Evolutionary conservation across 1,140 invertebrate species (phyloP).

Genomic region (Drosophila kurseongensis): DNA sequence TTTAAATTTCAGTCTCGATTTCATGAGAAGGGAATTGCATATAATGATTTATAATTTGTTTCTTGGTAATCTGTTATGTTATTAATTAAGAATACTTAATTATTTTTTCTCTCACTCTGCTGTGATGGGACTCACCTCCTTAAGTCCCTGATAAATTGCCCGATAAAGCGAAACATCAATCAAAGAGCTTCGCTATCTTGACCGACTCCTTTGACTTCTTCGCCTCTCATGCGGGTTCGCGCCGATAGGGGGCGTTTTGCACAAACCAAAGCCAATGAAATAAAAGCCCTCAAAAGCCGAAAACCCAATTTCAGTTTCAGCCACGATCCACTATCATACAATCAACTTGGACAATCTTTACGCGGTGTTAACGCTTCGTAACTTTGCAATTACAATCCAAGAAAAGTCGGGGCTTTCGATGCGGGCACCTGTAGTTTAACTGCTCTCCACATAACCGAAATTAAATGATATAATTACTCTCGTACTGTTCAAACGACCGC

Average conservation of each 20-base stretch:
- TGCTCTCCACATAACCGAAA: constrained; percentile 51
- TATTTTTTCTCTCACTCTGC: neutral
- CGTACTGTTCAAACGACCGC: constrained; percentile 38
- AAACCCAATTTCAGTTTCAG: constrained; percentile 22
- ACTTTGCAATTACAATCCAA: constrained; percentile 56
- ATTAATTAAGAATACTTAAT: neutral
- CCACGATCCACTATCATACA: constrained; percentile 20
- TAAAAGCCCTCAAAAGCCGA: neutral
- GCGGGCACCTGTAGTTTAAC: constrained; percentile 41
- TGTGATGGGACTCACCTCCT: neutral
- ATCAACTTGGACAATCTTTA: constrained; percentile 71
- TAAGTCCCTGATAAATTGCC: constrained; percentile 38
- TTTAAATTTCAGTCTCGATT: too few species aligned
- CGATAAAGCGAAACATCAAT: constrained; percentile 49
- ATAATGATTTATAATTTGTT: too few species aligned
- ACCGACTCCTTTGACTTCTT: constrained; percentile 14
- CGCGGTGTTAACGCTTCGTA: constrained; percentile 76
- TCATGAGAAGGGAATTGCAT: too few species aligned
- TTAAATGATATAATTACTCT: constrained; percentile 75
- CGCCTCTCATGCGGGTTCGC: neutral
- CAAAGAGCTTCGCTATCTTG: constrained; percentile 31
- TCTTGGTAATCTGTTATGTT: neutral
- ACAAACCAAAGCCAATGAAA: neutral
- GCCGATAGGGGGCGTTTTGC: neutral
- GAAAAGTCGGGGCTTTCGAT: constrained; percentile 3